A percentile compares a stretch with the other conserved stretches of the same genome.
Conservation (phyloP, 2,113 vertebrate species). For the Globicephala melas region DNA sequence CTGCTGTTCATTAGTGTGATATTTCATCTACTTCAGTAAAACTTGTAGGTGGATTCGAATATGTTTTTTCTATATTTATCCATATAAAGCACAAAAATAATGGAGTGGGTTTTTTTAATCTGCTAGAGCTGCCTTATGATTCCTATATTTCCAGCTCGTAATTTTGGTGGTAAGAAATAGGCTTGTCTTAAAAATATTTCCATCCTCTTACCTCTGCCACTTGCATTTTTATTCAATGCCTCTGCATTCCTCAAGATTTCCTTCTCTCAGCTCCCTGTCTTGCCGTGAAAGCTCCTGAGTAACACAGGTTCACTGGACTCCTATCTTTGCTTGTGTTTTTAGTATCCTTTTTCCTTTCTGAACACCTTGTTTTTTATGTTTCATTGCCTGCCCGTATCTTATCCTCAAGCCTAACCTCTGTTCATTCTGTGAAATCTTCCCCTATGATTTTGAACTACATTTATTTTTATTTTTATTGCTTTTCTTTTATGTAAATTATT, state of each 20-base stretch:
- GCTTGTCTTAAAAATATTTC: neutral
- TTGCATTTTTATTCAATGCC: neutral
- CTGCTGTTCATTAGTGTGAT: slow-evolving; percentile 60
- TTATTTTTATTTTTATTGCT: neutral
- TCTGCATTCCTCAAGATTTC: neutral
- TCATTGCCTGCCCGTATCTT: neutral
- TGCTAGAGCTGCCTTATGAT: neutral
- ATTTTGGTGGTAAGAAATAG: slow-evolving; percentile 4
- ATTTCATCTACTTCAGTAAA: slow-evolving; percentile 21
- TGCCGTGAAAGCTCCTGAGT: neutral
- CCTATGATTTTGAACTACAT: neutral
- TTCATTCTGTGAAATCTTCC: neutral
- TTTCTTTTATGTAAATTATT: slow-evolving; percentile 11
- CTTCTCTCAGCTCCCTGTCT: neutral
- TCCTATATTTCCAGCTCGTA: neutral
- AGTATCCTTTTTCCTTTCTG: neutral
- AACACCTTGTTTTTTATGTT: neutral
- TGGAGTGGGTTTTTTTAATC: neutral
- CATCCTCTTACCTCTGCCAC: neutral
- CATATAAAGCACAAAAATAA: neutral
- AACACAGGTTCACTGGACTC: neutral
- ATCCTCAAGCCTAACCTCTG: neutral
- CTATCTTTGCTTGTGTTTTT: neutral
- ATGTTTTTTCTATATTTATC: neutral
- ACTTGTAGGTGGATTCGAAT: neutral